Percentiles rank a stretch among this genome's conserved stretches.
These are phyloP conservation scores for Hiodon tergisus DNA, from an alignment of 2,113 vertebrate genomes.

Conservation along the genomic window DNA sequence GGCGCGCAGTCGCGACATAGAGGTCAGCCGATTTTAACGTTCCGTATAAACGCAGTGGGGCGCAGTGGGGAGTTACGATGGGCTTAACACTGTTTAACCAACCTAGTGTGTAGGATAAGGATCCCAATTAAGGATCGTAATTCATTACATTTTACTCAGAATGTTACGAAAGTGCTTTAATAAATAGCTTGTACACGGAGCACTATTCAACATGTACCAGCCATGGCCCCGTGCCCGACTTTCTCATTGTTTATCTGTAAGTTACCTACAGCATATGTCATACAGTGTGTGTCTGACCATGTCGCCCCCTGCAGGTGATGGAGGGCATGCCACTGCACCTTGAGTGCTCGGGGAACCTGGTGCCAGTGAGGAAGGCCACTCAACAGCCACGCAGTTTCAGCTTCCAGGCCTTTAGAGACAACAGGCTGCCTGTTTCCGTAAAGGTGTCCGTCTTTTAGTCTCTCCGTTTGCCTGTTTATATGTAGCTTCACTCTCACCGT, in stretches of 20 bases:
- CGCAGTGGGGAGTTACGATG: too few species aligned
- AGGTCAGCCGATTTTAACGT: constrained; percentile 62
- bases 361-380: constrained; percentile 84
- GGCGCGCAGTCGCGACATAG: constrained; percentile 92
- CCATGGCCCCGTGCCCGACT: too few species aligned
- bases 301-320: constrained; percentile 68
- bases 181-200: too few species aligned
- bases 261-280: too few species aligned
- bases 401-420: constrained; percentile 94
- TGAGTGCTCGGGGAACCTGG: constrained; percentile 89
- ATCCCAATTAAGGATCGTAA: too few species aligned
- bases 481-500: neutral
- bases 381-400: constrained; percentile 87
- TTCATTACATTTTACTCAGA: too few species aligned
- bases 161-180: too few species aligned
- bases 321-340: constrained; percentile 90
- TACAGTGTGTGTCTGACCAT: neutral
- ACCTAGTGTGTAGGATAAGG: too few species aligned
- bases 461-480: constrained; percentile 4
- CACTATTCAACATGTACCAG: too few species aligned
- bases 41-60: neutral
- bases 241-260: too few species aligned
- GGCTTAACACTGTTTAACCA: too few species aligned
- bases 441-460: constrained; percentile 68
- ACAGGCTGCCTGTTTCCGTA: constrained; percentile 82